Evolutionary conservation across 2,888 invertebrate species (phyloP).

Genomic region (Panzeria rudis): DNA sequence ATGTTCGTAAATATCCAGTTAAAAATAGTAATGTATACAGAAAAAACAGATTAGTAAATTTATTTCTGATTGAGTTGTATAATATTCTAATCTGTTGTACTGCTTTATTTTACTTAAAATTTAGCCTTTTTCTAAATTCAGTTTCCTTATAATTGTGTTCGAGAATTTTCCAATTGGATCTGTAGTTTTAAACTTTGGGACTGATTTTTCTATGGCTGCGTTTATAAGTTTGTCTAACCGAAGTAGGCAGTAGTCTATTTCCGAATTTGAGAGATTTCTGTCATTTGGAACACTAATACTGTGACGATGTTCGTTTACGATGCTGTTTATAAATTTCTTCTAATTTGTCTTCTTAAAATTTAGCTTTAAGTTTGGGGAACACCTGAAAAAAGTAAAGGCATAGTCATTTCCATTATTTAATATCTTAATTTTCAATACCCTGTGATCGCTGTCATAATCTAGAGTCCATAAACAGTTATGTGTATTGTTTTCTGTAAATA

Average conservation of each 20-base stretch:
- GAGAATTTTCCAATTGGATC: neutral
- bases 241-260: neutral
- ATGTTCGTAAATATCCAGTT: too few relatives aligned
- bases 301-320: neutral
- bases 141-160: too few relatives aligned
- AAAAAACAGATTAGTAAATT: too few relatives aligned
- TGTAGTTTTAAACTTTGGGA: neutral
- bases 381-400: neutral
- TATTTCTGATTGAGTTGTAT: too few relatives aligned
- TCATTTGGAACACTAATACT: neutral
- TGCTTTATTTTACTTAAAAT: too few relatives aligned
- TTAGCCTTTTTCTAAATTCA: too few relatives aligned
- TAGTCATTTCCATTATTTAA: neutral
- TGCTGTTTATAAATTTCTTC: neutral
- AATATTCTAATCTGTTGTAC: too few relatives aligned
- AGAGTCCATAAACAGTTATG: neutral
- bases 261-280: neutral
- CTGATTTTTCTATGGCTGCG: neutral
- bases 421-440: neutral
- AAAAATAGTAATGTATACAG: too few relatives aligned
- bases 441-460: slow-evolving; percentile 17
- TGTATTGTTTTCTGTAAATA: slow-evolving; percentile 9
- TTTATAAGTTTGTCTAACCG: neutral
- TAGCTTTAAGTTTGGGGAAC: neutral
- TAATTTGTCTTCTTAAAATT: neutral